Evolutionary conservation across 2,888 invertebrate species (phyloP).

Genomic region (Gibbula magus): DNA sequence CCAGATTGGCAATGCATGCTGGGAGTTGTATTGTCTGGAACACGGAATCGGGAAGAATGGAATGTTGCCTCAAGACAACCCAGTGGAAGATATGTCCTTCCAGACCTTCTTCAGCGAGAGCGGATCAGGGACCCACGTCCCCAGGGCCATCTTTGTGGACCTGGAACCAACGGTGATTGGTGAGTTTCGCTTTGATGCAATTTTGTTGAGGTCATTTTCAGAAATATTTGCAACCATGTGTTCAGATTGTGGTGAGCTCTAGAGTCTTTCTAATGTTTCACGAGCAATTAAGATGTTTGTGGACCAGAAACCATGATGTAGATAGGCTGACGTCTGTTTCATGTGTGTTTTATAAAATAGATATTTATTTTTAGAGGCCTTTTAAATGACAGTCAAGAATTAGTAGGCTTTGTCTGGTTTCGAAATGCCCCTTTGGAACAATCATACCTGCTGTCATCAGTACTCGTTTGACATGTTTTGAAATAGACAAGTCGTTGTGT

Average conservation of each 20-base stretch:
- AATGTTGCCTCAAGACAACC: not conserved
- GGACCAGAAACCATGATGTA: too few species aligned
- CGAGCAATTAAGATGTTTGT: too few species aligned
- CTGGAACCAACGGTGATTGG: not conserved
- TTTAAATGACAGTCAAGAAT: not conserved
- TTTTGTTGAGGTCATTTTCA: not conserved
- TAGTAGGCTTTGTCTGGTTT: not conserved
- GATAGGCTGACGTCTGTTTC: too few species aligned
- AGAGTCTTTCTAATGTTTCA: too few species aligned
- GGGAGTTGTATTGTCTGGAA: not conserved
- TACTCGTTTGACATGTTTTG: too few species aligned
- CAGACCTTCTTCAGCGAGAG: conserved; percentile 1
- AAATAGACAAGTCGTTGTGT: not conserved
- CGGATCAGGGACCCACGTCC: not conserved
- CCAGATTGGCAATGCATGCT: not conserved
- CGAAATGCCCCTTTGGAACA: not conserved
- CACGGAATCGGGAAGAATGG: not conserved
- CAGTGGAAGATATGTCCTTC: not conserved
- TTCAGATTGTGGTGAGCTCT: not conserved
- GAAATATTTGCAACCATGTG: not conserved
- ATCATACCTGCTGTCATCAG: not conserved
- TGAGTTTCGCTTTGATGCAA: not conserved
- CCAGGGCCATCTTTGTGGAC: not conserved
- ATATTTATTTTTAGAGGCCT: too few species aligned
- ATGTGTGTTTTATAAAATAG: too few species aligned